Base-by-base conservation (phyloP, 2,888 invertebrate species). In the Stenotaenia linearis region DNA sequence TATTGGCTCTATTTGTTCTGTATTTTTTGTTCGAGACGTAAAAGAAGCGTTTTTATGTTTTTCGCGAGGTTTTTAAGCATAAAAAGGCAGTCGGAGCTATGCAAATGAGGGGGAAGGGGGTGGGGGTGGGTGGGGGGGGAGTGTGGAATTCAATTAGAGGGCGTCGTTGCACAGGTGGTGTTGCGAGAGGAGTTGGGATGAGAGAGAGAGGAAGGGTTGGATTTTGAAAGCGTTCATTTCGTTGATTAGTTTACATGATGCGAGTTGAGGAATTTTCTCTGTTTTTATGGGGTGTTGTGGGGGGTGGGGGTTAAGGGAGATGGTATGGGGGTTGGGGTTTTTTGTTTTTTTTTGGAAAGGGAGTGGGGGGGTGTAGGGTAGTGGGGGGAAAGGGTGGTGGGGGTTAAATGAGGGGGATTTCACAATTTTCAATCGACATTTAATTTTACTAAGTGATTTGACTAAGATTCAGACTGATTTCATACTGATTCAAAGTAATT, bases 121-220 rank as follows among this genome's bases (percentile, higher is more conserved):
- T 7, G 45, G 61, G 23, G 25, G 25, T 1, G 61, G 12, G 61
- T 1, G 15, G 12, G 5, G 56, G 25, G 61, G 9, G 61, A 25
- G 28, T 61, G 61, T 61, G 61, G 61, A 61, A 61, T 61, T 61
- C 61, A 61, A 61, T 61, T 61, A 61, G 61, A 61, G 61, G 61
- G 61, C 61, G 61, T 61, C 61, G 61, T 25, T 61, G 61, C 61
- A 61, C 61, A 61, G 61, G 61, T 61, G 61, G 61, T 25, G 61
- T 25, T 25, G 25, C 61, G 15, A 25, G 12, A 25, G 9, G 25
- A 4, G 25, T 9, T 61, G 61, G 25, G 6, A 10, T 1, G 61
- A 9, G 61, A 21, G 56, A 9, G 45, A 4, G 45, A 18, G 18
- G 12, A 10, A 3, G 18, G 61, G 61, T 1, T 21, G 9, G 61